phyloP scores from a whole-genome alignment of 2,888 invertebrate genomes.

The Gerris lacustris region DNA sequence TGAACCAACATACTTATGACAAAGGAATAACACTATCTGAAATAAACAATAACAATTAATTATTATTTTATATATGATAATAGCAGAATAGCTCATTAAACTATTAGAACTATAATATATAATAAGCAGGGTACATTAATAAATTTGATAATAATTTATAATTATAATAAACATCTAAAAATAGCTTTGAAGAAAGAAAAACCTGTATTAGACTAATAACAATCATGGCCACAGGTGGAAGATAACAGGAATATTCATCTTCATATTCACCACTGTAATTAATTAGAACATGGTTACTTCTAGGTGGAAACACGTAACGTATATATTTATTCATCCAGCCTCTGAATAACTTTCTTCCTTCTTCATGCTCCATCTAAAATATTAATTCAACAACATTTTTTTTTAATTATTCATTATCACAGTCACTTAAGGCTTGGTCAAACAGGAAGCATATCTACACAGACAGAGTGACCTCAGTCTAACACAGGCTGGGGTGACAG shows the following conservation, averaged over 20 bases:
- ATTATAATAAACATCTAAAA: too few relatives aligned
- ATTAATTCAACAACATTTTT: neutral
- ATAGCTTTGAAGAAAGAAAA: conserved; percentile 26
- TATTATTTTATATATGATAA: too few relatives aligned
- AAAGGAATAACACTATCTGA: conserved; percentile 31
- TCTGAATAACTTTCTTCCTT: neutral
- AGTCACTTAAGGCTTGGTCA: too few relatives aligned
- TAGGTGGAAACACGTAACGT: conserved; percentile 28
- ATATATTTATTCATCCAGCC: conserved; percentile 27
- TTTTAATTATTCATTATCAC: too few relatives aligned
- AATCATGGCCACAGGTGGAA: conserved; percentile 88
- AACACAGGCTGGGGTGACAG: too few relatives aligned
- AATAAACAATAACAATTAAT: conserved; percentile 18
- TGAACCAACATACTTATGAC: conserved; percentile 50
- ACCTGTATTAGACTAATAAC: conserved; percentile 48
- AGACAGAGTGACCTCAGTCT: too few relatives aligned
- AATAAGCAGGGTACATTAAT: too few relatives aligned
- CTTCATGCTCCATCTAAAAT: neutral
- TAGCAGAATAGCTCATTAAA: too few relatives aligned
- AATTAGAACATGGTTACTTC: conserved; percentile 26
- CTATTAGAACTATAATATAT: too few relatives aligned
- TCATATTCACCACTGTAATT: conserved; percentile 62
- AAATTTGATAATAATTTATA: too few relatives aligned
- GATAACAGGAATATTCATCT: conserved; percentile 83
- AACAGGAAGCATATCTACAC: too few relatives aligned